These are phyloP conservation scores for Cynopterus brachyotis DNA, from an alignment of 2,113 vertebrate genomes.

Conservation along the genomic window DNA sequence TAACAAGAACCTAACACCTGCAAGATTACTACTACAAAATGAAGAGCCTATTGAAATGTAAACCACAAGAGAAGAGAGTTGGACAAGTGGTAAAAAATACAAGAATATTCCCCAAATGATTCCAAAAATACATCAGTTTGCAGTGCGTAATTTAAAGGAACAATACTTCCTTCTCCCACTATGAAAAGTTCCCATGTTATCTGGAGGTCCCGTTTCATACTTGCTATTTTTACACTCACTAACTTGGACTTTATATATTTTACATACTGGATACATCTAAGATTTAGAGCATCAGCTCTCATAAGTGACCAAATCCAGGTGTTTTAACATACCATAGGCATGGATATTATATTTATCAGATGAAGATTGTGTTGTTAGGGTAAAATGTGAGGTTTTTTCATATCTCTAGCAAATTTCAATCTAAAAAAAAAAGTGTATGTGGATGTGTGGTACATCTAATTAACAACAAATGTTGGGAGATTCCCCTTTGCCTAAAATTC, in stretches of 20 bases:
- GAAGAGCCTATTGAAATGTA: constrained; percentile 3
- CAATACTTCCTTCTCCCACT: background rate
- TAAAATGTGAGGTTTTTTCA: background rate
- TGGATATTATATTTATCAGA: background rate
- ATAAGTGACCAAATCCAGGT: background rate
- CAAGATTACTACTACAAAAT: background rate
- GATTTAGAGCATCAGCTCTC: background rate
- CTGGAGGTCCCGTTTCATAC: background rate
- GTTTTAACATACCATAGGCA: background rate
- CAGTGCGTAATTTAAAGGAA: constrained; percentile 3
- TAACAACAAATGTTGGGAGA: background rate
- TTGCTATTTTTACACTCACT: background rate
- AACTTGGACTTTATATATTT: background rate
- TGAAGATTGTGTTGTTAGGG: background rate
- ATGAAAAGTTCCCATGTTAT: background rate
- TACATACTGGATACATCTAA: background rate
- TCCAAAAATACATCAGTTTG: background rate
- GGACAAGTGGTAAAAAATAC: background rate
- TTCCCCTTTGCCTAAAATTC: background rate
- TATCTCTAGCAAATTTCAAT: background rate
- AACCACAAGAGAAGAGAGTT: background rate
- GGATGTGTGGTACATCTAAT: background rate
- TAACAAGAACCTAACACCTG: constrained; percentile 47
- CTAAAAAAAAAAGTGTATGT: background rate
- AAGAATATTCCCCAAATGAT: background rate